Percentiles rank a stretch among this genome's conserved stretches.
Evolutionary conservation across 2,113 vertebrate species (phyloP).

Genomic region (Thomomys bottae): DNA sequence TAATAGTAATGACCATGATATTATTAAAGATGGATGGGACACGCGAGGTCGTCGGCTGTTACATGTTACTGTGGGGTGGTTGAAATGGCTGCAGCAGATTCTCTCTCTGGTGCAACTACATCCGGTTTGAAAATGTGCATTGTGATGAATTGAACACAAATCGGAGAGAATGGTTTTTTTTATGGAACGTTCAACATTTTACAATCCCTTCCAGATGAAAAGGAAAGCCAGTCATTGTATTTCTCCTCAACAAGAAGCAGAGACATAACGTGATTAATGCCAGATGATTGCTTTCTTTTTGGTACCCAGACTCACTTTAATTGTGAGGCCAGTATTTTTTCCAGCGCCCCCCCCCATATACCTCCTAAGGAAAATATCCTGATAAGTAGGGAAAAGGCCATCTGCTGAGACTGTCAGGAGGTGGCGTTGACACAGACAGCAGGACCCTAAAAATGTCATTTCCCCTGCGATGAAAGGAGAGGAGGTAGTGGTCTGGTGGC

Average conservation of each 20-base stretch:
- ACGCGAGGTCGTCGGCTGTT: slow-evolving; percentile 79
- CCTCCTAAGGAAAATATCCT: slow-evolving; percentile 32
- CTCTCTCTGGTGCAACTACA: slow-evolving; percentile 81
- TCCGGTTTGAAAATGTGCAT: slow-evolving; percentile 78
- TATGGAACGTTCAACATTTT: slow-evolving; percentile 65
- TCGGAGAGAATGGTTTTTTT: slow-evolving; percentile 55
- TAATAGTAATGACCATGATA: slow-evolving; percentile 85
- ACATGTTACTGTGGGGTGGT: slow-evolving; percentile 71
- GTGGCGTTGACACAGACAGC: not conserved
- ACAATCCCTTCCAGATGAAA: slow-evolving; percentile 80
- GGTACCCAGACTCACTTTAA: slow-evolving; percentile 58
- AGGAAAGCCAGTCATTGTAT: slow-evolving; percentile 58
- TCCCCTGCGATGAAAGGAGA: slow-evolving; percentile 33
- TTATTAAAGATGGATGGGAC: slow-evolving; percentile 83
- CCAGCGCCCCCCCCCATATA: slow-evolving; percentile 11
- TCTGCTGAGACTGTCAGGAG: slow-evolving; percentile 29
- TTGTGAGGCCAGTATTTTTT: slow-evolving; percentile 37
- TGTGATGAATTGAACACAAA: slow-evolving; percentile 82
- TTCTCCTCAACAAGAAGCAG: slow-evolving; percentile 61
- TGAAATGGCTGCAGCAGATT: slow-evolving; percentile 73
- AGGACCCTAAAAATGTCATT: slow-evolving; percentile 35
- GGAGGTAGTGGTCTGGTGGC: slow-evolving; percentile 4
- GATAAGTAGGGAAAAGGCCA: not conserved
- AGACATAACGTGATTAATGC: slow-evolving; percentile 65
- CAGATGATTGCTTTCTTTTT: slow-evolving; percentile 64